These are phyloP conservation scores for Ennomos erosarius DNA, from an alignment of 2,888 invertebrate genomes.

Conservation along the genomic window DNA sequence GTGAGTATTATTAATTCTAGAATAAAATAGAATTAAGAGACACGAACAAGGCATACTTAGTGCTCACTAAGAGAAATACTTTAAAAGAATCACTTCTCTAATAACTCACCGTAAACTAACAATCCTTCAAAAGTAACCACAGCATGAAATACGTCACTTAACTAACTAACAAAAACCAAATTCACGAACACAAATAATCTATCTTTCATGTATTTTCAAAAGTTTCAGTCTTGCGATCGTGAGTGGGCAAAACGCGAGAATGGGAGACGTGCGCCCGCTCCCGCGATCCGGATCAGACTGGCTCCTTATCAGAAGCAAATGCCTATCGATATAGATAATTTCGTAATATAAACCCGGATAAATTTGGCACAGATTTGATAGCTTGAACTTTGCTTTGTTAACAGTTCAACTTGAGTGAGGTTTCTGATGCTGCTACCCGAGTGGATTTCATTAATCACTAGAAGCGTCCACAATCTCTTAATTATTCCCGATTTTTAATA, in stretches of 20 bases:
- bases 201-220: conserved; percentile 7
- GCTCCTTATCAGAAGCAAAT: conserved; percentile 15
- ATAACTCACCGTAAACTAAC: conserved; percentile 14
- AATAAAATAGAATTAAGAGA: too few relatives aligned
- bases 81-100: too few relatives aligned
- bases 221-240: conserved; percentile 17
- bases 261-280: conserved; percentile 12
- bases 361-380: conserved; percentile 34
- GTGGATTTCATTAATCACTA: too few relatives aligned
- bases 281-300: conserved; percentile 18
- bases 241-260: neutral
- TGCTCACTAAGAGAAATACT: too few relatives aligned
- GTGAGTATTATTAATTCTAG: too few relatives aligned
- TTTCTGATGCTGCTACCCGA: neutral
- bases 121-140: conserved; percentile 8
- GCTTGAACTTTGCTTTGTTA: conserved; percentile 20
- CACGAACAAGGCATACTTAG: too few relatives aligned
- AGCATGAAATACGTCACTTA: conserved; percentile 6
- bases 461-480: too few relatives aligned
- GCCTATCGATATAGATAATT: conserved; percentile 14
- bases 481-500: too few relatives aligned
- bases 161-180: conserved; percentile 8
- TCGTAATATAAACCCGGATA: conserved; percentile 26
- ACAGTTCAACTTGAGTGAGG: conserved; percentile 2
- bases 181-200: conserved; percentile 9